Evolutionary conservation across 2,797 vertebrate species (phyloP).

Genomic region (Denticeps clupeoides): DNA sequence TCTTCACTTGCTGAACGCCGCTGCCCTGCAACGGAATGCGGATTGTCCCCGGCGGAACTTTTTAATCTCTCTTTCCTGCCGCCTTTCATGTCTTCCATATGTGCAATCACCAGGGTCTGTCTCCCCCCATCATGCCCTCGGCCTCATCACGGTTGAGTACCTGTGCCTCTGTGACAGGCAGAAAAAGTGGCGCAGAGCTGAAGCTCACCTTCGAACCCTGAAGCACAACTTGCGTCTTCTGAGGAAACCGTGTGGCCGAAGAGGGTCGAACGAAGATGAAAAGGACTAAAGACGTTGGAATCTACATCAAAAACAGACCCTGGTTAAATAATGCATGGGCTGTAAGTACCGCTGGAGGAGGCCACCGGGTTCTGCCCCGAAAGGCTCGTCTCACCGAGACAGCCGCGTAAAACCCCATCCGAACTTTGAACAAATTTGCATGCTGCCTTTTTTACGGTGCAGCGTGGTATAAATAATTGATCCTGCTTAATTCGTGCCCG

Average conservation of each 20-base stretch:
- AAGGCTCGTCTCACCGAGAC: not conserved
- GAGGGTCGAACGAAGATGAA: slow-evolving; percentile 4
- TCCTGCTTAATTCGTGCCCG: slow-evolving; percentile 15
- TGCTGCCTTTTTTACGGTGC: slow-evolving; percentile 7
- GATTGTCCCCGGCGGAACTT: too few species aligned
- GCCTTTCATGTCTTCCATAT: too few species aligned
- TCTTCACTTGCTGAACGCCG: too few species aligned
- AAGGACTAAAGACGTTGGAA: not conserved
- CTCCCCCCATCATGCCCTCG: not conserved
- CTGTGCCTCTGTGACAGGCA: too few species aligned
- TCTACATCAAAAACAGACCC: slow-evolving; percentile 9
- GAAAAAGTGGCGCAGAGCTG: too few species aligned
- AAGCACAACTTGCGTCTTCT: too few species aligned
- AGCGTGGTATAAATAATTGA: slow-evolving; percentile 12
- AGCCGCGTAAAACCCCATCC: slow-evolving; percentile 4
- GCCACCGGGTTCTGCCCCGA: not conserved
- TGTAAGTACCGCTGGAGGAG: slow-evolving; percentile 14
- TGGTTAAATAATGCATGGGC: slow-evolving; percentile 12
- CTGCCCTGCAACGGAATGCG: too few species aligned
- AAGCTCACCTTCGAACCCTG: too few species aligned
- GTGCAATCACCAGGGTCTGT: too few species aligned
- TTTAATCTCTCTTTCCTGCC: too few species aligned
- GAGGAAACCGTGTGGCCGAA: not conserved
- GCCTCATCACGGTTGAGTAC: too few species aligned
- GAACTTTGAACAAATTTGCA: slow-evolving; percentile 10